Evolutionary conservation across 2,113 vertebrate species (phyloP).

Genomic region (Varanus salvator): DNA sequence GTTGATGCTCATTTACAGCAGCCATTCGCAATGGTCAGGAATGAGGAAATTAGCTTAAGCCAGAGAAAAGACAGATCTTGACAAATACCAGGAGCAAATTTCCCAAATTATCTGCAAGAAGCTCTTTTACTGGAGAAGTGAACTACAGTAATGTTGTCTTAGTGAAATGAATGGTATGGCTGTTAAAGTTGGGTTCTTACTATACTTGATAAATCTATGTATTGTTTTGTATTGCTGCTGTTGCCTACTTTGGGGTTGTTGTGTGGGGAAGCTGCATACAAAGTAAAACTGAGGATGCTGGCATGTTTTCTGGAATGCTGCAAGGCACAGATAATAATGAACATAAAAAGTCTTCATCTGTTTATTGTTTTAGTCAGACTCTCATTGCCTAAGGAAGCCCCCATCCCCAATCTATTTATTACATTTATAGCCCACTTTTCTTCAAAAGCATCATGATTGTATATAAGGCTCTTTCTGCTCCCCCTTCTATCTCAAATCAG

Average conservation of each 20-base stretch:
- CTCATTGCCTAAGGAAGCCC: background rate
- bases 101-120: constrained; percentile 32
- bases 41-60: constrained; percentile 25
- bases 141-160: background rate
- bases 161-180: too few relatives aligned
- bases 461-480: background rate
- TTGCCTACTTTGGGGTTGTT: background rate
- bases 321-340: background rate
- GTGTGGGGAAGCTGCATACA: background rate
- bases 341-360: background rate
- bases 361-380: background rate
- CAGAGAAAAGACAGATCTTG: constrained; percentile 43
- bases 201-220: too few relatives aligned
- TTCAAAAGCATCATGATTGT: background rate
- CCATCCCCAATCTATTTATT: background rate
- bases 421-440: background rate
- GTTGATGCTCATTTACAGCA: constrained; percentile 53
- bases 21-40: constrained; percentile 33
- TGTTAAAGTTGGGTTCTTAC: too few relatives aligned
- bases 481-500: background rate
- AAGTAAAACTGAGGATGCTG: background rate
- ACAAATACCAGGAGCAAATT: constrained; percentile 48
- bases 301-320: background rate
- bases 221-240: background rate
- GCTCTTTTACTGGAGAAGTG: constrained; percentile 32